Percentiles rank a stretch among this genome's conserved stretches.
Conservation (phyloP, 2,888 invertebrate genomes). For the Metopia argyrocephala region DNA sequence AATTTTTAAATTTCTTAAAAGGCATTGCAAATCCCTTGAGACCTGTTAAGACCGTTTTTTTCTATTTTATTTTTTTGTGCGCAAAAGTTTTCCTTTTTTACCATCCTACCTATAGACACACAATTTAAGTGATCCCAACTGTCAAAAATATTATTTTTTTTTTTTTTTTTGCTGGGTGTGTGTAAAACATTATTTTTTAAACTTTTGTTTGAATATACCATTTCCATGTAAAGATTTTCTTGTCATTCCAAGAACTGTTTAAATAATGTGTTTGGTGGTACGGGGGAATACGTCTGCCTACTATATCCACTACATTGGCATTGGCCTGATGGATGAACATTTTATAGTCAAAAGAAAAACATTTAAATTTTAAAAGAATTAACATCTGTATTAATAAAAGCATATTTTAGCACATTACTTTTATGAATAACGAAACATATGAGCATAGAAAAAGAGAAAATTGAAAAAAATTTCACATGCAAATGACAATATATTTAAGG, state of each 20-base stretch:
- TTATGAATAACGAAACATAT: not conserved
- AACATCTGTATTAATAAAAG: not conserved
- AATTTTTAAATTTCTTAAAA: not conserved
- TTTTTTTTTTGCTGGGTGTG: not conserved
- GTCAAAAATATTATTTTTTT: conserved; percentile 26
- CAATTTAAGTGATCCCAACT: conserved; percentile 48
- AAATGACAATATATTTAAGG: not conserved
- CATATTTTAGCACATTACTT: not conserved
- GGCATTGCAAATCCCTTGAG: conserved; percentile 17
- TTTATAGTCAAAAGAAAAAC: not conserved
- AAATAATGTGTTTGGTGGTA: not conserved
- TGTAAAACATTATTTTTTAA: not conserved
- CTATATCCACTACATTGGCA: no score
- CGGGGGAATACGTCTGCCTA: no score
- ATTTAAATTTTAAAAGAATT: not conserved
- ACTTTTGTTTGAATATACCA: no score
- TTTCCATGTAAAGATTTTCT: not conserved
- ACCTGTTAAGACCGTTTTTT: conserved; percentile 30
- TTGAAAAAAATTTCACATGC: not conserved
- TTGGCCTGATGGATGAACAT: no score
- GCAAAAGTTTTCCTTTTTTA: conserved; percentile 29
- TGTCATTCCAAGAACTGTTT: not conserved
- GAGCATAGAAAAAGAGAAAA: not conserved
- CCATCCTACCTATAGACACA: not conserved
- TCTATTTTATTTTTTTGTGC: not conserved